A percentile compares a stretch with the other conserved stretches of the same genome.
phyloP scores from a whole-genome alignment of 2,888 invertebrate species.

The Globia sparganii region DNA sequence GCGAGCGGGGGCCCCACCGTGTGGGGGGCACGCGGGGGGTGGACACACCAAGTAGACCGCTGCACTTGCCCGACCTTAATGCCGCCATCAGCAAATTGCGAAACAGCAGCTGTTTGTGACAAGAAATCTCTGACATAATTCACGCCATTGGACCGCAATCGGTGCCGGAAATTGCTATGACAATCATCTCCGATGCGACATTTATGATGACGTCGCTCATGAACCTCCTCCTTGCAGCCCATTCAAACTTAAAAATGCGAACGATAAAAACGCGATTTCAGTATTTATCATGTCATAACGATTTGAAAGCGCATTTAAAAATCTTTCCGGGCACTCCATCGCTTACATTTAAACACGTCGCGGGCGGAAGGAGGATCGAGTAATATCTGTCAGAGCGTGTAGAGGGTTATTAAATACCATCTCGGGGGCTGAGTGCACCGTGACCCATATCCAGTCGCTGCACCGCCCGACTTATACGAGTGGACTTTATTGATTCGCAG shows the following conservation, averaged over 20 bases:
- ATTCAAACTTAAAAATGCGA: conserved; percentile 57
- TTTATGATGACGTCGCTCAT: conserved; percentile 64
- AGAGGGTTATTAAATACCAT: conserved; percentile 87
- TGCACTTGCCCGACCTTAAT: conserved; percentile 88
- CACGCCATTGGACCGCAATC: conserved; percentile 82
- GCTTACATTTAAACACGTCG: conserved; percentile 70
- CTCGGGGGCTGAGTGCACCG: conserved; percentile 85
- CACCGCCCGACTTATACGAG: conserved; percentile 88
- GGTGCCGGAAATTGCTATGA: conserved; percentile 78
- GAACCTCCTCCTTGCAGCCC: conserved; percentile 53
- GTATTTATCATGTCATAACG: conserved; percentile 72
- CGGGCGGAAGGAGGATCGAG: conserved; percentile 73
- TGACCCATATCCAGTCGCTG: conserved; percentile 88
- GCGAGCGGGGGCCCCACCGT: conserved; percentile 67
- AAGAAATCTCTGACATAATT: conserved; percentile 86
- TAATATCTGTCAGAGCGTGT: conserved; percentile 84
- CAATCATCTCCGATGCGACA: conserved; percentile 75
- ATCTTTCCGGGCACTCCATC: conserved; percentile 67
- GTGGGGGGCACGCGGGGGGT: conserved; percentile 54
- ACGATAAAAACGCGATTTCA: conserved; percentile 63
- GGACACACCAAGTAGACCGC: conserved; percentile 76
- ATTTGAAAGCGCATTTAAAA: conserved; percentile 74
- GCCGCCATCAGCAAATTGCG: conserved; percentile 89
- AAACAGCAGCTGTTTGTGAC: conserved; percentile 87
- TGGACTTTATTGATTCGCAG: conserved; percentile 91